Conservation (phyloP, 2,888 invertebrate species). For the Tethea ocularis region DNA sequence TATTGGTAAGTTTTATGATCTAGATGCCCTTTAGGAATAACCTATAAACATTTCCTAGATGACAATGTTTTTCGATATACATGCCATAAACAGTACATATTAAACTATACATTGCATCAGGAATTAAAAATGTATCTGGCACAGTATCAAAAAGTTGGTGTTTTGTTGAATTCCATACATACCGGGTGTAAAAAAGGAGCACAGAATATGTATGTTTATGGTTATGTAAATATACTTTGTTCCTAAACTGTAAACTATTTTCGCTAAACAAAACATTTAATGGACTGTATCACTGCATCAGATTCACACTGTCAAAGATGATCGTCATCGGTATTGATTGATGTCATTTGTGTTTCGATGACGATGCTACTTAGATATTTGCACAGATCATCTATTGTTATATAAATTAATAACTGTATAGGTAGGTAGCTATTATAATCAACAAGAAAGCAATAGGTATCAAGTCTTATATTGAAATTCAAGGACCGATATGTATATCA, state of each 20-base stretch:
- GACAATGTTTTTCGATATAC: too few species aligned
- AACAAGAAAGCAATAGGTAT: too few species aligned
- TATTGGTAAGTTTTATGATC: conserved; percentile 86
- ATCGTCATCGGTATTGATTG: not conserved
- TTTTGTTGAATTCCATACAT: too few species aligned
- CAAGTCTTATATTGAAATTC: too few species aligned
- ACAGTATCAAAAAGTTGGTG: not conserved
- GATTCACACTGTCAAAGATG: not conserved
- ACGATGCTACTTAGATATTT: not conserved
- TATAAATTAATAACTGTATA: not conserved
- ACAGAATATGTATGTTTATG: too few species aligned
- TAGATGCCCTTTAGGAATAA: not conserved
- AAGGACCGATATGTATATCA: too few species aligned
- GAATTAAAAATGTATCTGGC: not conserved
- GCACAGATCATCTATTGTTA: not conserved
- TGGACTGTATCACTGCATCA: not conserved
- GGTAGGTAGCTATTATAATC: not conserved
- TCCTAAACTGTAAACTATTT: not conserved
- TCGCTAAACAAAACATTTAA: not conserved
- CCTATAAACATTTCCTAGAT: too few species aligned
- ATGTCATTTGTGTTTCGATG: not conserved
- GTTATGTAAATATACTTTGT: too few species aligned
- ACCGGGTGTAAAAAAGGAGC: too few species aligned
- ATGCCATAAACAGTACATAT: not conserved
- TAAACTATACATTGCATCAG: too few species aligned